Percentiles rank a stretch among this genome's conserved stretches.
These are phyloP conservation scores for Lumbricus terrestris DNA, from an alignment of 2,888 invertebrate genomes.

Conservation along the genomic window DNA sequence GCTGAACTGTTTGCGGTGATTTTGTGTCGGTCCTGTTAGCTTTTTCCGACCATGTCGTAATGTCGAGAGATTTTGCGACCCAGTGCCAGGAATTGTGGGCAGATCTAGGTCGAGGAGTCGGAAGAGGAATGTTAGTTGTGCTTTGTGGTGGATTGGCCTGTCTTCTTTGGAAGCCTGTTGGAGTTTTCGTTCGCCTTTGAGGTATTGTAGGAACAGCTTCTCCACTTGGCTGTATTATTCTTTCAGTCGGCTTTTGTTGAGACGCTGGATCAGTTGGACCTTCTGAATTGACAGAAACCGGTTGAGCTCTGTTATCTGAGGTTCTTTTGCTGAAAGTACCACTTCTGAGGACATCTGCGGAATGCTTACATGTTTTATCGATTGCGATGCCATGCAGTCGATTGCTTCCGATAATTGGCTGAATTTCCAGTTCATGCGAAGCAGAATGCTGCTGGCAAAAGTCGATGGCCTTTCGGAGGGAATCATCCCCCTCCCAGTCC, in stretches of 20 bases:
- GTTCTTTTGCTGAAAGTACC: neutral
- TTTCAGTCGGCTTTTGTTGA: neutral
- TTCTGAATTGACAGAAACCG: neutral
- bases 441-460: neutral
- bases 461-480: neutral
- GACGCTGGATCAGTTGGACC: neutral
- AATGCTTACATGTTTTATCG: neutral
- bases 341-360: neutral
- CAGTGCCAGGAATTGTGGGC: neutral
- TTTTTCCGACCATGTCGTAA: neutral
- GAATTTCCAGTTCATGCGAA: neutral
- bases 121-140: neutral
- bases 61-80: neutral
- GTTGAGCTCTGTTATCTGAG: neutral
- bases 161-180: neutral
- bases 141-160: neutral
- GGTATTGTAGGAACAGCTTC: neutral
- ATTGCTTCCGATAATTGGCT: neutral
- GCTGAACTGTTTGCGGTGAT: neutral
- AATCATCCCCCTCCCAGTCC: neutral
- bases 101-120: neutral
- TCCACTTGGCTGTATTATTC: neutral
- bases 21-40: neutral
- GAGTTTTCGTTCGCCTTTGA: neutral
- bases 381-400: neutral